Evolutionary conservation across 2,797 vertebrate species (phyloP).

Genomic region (Notamacropus eugenii): DNA sequence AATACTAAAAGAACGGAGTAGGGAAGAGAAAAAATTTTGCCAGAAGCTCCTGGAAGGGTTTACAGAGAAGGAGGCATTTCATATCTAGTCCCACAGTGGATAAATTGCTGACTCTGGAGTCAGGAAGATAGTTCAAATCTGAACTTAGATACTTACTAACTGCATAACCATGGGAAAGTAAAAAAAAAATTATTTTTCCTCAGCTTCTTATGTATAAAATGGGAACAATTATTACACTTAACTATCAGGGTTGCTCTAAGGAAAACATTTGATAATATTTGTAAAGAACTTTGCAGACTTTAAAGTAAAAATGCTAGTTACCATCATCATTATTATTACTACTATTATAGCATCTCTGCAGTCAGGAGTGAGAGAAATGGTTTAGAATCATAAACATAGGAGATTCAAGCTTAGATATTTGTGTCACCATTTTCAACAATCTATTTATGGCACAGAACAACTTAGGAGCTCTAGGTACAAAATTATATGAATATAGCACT

Average conservation of each 20-base stretch:
- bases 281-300: background rate
- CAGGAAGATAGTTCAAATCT: background rate
- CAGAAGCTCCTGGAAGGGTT: background rate
- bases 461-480: too few relatives aligned
- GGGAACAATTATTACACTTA: too few relatives aligned
- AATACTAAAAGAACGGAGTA: background rate
- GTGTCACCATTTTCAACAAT: background rate
- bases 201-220: too few relatives aligned
- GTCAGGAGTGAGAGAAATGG: background rate
- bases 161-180: background rate
- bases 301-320: background rate
- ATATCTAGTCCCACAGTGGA: background rate
- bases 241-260: background rate
- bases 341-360: background rate
- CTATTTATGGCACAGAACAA: background rate
- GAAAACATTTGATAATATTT: background rate
- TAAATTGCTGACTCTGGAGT: background rate
- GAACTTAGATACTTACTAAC: background rate
- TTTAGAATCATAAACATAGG: background rate
- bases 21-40: background rate
- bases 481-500: background rate
- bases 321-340: background rate
- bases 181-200: too few relatives aligned
- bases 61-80: background rate
- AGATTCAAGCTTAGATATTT: background rate